Evolutionary conservation across 2,113 vertebrate genomes (phyloP), one percentile per base, ranked within the genome.

Genomic region (Phylloscopus whistleri): DNA sequence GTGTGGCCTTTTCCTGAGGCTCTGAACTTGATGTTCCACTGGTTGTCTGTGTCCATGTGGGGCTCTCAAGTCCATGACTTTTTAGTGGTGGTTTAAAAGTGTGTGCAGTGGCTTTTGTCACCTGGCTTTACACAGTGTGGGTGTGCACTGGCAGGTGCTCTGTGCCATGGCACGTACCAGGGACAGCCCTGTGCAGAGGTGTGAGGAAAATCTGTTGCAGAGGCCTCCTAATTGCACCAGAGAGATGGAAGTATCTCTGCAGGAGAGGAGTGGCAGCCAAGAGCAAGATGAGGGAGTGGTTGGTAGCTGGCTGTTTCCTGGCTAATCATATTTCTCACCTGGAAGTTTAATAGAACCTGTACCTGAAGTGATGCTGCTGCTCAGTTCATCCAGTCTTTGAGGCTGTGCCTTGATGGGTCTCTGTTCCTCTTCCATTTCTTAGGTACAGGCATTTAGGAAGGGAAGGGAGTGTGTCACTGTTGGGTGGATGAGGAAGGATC

Each of bases 1-100:
- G 14, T 27, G 39, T 17, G 30, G 24, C 11, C 53, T 28, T 9
- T 30, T 22, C 0, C 31, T 24, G 63, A 58, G 55, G 35, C 51
- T 17, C 26, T 30, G 17, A 46, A 16, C 30, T 59, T 62, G 8
- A 10, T 39, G 26, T 21, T 64, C 33, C 13, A 5, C 30, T 39
- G 48, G 21, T 46, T 51, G 24, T 84, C 37, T 16, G 2, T 12
- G 19, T 26, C 52, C 33, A 1, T 0, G 8, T 19, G 20, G 14
- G 30, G 21, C 37, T 41, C 46, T 35, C 0, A 0, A 80, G 33
- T 16, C 58, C 0, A 0, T 7, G 16, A 2, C 14, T 31, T 33
- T 67, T 17, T 8, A n/a, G n/a, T 3, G 11, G 9, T 35, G 7
- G 46, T 77, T 77, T 48, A n/a, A 48, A n/a, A 52, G 16, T 8